A percentile compares a stretch with the other conserved stretches of the same genome.
Evolutionary conservation across 2,888 invertebrate species (phyloP).

Genomic region (Dryococelus australis): DNA sequence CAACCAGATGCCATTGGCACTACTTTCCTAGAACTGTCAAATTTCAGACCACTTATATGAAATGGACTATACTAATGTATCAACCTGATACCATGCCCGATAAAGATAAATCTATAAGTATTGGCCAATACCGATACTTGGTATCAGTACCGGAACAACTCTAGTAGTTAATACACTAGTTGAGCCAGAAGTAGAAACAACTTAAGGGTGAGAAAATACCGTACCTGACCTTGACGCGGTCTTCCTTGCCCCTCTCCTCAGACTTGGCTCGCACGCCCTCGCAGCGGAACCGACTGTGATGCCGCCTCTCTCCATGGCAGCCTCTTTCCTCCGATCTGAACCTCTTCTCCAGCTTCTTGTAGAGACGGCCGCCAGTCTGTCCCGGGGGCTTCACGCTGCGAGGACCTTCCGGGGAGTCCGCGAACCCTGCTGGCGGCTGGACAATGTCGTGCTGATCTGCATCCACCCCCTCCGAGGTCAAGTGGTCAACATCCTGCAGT

Average conservation of each 20-base stretch:
- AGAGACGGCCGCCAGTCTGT: slow-evolving; percentile 59
- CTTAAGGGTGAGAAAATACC: neutral
- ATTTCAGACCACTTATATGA: too few species aligned
- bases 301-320: slow-evolving; percentile 65
- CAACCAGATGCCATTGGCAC: too few species aligned
- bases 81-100: too few species aligned
- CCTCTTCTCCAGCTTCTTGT: slow-evolving; percentile 80
- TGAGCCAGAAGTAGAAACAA: too few species aligned
- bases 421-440: slow-evolving; percentile 88
- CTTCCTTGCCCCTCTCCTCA: slow-evolving; percentile 77
- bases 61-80: too few species aligned
- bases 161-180: too few species aligned
- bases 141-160: too few species aligned
- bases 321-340: slow-evolving; percentile 81
- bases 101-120: too few species aligned
- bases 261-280: slow-evolving; percentile 81
- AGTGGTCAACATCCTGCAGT: slow-evolving; percentile 31
- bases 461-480: slow-evolving; percentile 13
- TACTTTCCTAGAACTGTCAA: too few species aligned
- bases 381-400: slow-evolving; percentile 50
- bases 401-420: slow-evolving; percentile 75
- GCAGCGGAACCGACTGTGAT: slow-evolving; percentile 70
- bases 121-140: too few species aligned
- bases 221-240: slow-evolving; percentile 43
- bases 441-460: slow-evolving; percentile 69